These are phyloP conservation scores for Nannobrachium achirus DNA, from an alignment of 2,113 vertebrate species.

Conservation along the genomic window DNA sequence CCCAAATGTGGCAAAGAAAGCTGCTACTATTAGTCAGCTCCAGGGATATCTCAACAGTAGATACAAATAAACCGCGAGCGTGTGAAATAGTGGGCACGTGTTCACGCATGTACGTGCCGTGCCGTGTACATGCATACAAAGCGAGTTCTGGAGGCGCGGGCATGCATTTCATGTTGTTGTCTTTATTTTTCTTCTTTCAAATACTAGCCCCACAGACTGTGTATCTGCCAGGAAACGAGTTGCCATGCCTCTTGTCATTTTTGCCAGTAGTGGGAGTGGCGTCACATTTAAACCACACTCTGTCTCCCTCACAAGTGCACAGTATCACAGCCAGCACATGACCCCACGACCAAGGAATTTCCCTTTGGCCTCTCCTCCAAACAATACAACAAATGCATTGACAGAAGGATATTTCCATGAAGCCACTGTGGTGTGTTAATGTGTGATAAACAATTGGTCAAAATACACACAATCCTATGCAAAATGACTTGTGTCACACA, in stretches of 20 bases:
- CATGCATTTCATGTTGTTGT: slow-evolving; percentile 33
- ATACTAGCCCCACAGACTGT: slow-evolving; percentile 35
- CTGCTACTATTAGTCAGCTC: no score
- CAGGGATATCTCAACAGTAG: no score
- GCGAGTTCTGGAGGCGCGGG: slow-evolving; percentile 15
- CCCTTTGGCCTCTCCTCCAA: background rate
- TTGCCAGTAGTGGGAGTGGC: slow-evolving; percentile 42
- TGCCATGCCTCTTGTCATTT: slow-evolving; percentile 24
- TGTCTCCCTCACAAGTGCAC: slow-evolving; percentile 36
- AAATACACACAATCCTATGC: background rate
- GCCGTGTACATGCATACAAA: slow-evolving; percentile 18
- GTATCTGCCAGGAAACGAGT: slow-evolving; percentile 52
- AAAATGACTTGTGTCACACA: background rate
- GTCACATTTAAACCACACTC: slow-evolving; percentile 29
- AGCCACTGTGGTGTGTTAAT: background rate
- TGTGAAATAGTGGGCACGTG: background rate
- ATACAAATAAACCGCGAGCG: background rate
- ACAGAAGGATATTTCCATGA: slow-evolving; percentile 27
- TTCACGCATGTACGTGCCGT: slow-evolving; percentile 12
- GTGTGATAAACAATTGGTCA: no score
- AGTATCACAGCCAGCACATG: slow-evolving; percentile 10
- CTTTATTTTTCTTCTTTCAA: background rate
- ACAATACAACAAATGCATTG: background rate
- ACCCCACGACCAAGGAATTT: background rate
- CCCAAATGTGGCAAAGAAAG: background rate